Evolutionary conservation across 2,888 invertebrate genomes (phyloP).

Genomic region (Chymomyza procnemis): DNA sequence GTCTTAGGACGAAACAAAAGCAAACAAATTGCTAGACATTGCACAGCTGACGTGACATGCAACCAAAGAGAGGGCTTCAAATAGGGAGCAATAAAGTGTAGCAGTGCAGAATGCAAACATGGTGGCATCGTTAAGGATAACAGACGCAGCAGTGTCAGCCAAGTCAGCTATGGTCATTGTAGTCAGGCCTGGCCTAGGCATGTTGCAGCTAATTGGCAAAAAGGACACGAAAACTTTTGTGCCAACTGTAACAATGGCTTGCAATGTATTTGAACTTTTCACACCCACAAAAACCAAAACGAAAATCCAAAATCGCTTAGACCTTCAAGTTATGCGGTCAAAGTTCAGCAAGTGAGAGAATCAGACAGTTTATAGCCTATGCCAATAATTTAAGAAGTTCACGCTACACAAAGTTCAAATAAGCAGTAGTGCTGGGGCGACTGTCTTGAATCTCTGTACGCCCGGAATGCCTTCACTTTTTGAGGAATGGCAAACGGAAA

Average conservation of each 20-base stretch:
- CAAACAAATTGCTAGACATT: constrained; percentile 44
- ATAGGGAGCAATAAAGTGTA: background rate
- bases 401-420: constrained; percentile 71
- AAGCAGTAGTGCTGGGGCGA: constrained; percentile 49
- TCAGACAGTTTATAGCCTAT: constrained; percentile 50
- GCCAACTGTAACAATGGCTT: constrained; percentile 64
- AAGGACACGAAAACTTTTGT: constrained; percentile 23
- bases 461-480: constrained; percentile 17
- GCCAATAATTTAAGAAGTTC: constrained; percentile 72
- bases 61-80: background rate
- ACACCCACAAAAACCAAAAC: background rate
- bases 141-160: background rate
- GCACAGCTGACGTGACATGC: constrained; percentile 34
- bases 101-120: background rate
- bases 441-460: constrained; percentile 14
- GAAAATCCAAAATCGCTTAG: constrained; percentile 55
- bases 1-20: constrained; percentile 10
- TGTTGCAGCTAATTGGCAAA: constrained; percentile 55
- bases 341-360: background rate
- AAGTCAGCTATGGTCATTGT: background rate
- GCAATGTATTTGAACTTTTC: constrained; percentile 45
- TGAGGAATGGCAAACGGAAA: constrained; percentile 68
- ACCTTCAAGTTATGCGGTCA: constrained; percentile 3
- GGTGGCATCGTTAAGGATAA: background rate
- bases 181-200: constrained; percentile 12